Evolutionary conservation across 2,113 vertebrate species (phyloP), one percentile per base, ranked within the genome.

Genomic region (Brachyhypopomus gauderio): DNA sequence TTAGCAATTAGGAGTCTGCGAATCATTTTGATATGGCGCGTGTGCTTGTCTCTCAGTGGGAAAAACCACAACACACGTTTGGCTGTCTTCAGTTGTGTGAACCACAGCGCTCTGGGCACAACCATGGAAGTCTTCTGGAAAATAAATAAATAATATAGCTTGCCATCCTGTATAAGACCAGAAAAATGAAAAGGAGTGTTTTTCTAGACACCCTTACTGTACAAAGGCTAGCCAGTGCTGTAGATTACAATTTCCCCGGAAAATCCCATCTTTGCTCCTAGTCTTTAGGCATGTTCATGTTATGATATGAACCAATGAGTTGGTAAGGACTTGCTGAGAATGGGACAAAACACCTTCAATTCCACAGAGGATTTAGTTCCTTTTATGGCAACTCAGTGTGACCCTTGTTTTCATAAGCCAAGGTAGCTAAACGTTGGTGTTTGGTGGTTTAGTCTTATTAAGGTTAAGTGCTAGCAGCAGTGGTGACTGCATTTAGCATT

Each of bases 31-130:
- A 86, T 88, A 69, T 86, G 80, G 70, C 70, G 64, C 77, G 75
- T 83, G 75, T 66, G 64, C 71, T 77, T 81, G 78, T 75, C 60
- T 85, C 70, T 72, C 70, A 34, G 82, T 83, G 86, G 76, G 66
- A 84, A 58, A 82, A 86, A 80, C 83, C 83, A 80, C 77, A 82
- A 60, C 66, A 67, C 41, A 64, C 30, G 25, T 67, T 70, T 48
- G 82, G 63, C 72, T 83, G 78, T 58, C 60, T 90, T 89, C 85
- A 70, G 75, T 79, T 83, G 82, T 79, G 74, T 73, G 88, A 90
- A 90, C 91, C 90, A 86, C 91, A 92, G 85, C 84, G 88, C 69
- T 72, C 78, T 45, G 60, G 71, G 71, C 72, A 81, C 52, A 41
- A 58, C n/a, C 36, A 48, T 72, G 58, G 76, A 38, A 64, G 48